Base-by-base conservation (phyloP, 1,140 invertebrate genomes). In the Nylanderia fulva region DNA sequence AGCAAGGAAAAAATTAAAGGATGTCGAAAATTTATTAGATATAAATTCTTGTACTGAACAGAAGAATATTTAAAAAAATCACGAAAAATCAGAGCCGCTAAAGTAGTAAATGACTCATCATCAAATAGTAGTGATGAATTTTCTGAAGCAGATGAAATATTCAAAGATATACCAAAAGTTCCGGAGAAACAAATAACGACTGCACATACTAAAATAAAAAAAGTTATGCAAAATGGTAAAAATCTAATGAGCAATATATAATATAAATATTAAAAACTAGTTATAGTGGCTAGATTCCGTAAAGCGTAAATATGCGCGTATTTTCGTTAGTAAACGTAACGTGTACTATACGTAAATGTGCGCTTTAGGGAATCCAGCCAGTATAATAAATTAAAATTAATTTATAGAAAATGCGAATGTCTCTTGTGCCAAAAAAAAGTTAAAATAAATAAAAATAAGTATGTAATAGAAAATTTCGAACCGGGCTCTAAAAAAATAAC, bases 71-170 rank as follows among this genome's bases (percentile, higher is more conserved):
- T 69, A 1, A 69, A 69, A 52, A 29, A 69, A n/a, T 52, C 66
- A 52, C 11, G 66, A 11, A 69, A 69, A 69, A 18, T 29, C 7
- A 69, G 66, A 69, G 64, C 64, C 1, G 64, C 64, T 27, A 68
- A 48, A 68, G 27, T 36, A 27, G 29, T 27, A 24, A 48, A 2
- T 64, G 29, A 64, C 8, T 36, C 33, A 18, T 36, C 33, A 18
- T 27, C 27, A 1, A 29, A 27, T 29, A 64, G 18, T 36, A 64
- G n/a, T 21, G 61, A 64, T 64, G 18, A 64, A 64, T 64, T n/a
- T 11, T 36, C 33, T 36, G 61, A 36, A n/a, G 1, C 0, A 6
- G 8, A n/a, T 0, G 8, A 58, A 24, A 5, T 64, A 64, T 18
- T 60, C 27, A 27, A 60, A 60, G 7, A 60, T 60, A 3, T 64